A percentile compares a stretch with the other conserved stretches of the same genome.
These are phyloP conservation scores for Tenthredo distinguenda DNA, from an alignment of 2,888 invertebrate species.

Conservation along the genomic window DNA sequence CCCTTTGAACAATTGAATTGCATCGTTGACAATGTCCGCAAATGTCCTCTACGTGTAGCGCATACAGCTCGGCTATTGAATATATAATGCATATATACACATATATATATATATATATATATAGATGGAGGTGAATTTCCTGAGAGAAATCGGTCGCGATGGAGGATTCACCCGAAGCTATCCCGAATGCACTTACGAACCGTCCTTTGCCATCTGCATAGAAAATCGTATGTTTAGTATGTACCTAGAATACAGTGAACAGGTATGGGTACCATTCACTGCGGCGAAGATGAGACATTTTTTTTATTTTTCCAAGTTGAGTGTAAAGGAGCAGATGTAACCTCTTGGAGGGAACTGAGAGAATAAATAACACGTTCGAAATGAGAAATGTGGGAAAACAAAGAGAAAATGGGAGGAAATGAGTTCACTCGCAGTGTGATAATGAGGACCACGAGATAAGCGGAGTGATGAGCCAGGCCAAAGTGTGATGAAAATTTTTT, in stretches of 20 bases:
- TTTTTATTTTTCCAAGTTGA: background rate
- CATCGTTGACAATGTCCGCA: background rate
- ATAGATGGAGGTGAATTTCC: background rate
- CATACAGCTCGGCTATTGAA: background rate
- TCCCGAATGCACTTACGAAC: conserved; percentile 19
- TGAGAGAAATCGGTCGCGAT: conserved; percentile 15
- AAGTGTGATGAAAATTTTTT: no score
- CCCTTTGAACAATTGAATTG: conserved; percentile 2
- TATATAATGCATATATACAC: background rate
- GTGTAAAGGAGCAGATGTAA: background rate
- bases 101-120: background rate
- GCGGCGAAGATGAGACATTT: background rate
- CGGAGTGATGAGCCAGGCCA: no score
- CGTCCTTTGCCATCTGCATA: background rate
- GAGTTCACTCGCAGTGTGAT: no score
- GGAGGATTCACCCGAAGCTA: background rate
- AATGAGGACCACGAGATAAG: no score
- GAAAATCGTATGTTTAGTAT: background rate
- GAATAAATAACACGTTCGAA: background rate
- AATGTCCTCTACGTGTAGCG: background rate
- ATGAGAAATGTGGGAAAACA: background rate
- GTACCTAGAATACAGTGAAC: background rate
- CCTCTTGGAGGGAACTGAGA: background rate
- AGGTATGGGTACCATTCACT: background rate
- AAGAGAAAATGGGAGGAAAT: background rate